Evolutionary conservation across 2,797 vertebrate genomes (phyloP).

Genomic region (Glossophaga mutica): DNA sequence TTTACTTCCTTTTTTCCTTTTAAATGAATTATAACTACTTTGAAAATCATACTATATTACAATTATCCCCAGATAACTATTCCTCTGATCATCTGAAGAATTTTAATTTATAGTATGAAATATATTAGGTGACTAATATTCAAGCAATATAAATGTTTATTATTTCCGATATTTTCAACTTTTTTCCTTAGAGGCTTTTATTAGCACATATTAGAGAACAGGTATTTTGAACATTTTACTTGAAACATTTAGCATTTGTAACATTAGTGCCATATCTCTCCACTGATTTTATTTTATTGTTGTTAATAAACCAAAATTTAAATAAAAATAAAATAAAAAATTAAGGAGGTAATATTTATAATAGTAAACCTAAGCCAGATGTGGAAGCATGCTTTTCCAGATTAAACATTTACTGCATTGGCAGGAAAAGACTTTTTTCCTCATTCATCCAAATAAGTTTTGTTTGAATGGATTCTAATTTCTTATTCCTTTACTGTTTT

Average conservation of each 20-base stretch:
- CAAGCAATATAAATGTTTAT: background rate
- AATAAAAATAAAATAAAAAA: constrained; percentile 65
- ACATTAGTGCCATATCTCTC: constrained; percentile 3
- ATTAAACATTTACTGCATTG: constrained; percentile 77
- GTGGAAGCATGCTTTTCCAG: constrained; percentile 68
- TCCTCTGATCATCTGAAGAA: background rate
- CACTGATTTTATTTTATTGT: constrained; percentile 64
- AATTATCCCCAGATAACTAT: constrained; percentile 5
- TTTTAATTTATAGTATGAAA: background rate
- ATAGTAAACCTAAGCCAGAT: constrained; percentile 73
- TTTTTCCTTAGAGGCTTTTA: background rate
- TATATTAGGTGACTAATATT: background rate
- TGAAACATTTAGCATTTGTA: background rate
- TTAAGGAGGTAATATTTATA: constrained; percentile 67
- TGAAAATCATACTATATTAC: background rate
- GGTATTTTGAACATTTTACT: constrained; percentile 14
- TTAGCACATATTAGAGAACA: background rate
- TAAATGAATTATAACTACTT: background rate
- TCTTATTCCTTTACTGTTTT: constrained; percentile 35
- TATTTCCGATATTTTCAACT: background rate
- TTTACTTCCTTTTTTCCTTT: constrained; percentile 11
- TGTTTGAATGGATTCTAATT: constrained; percentile 56
- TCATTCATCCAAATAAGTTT: constrained; percentile 27
- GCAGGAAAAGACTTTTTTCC: constrained; percentile 65
- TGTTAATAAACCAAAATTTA: constrained; percentile 57